A percentile compares a stretch with the other conserved stretches of the same genome.
Conservation (phyloP, 2,797 vertebrate species). For the Numenius phaeopus region DNA sequence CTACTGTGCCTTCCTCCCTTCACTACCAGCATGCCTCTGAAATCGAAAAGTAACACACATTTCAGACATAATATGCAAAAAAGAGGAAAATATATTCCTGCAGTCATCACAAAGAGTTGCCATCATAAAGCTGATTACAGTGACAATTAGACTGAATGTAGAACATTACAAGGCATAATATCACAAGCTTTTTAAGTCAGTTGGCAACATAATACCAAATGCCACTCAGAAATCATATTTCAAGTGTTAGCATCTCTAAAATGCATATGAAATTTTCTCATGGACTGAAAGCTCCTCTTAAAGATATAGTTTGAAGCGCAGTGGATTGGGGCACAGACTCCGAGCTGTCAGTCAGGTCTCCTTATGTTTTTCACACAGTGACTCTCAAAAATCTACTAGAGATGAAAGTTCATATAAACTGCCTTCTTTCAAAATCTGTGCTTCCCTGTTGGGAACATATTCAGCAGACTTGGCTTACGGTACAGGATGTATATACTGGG, state of each 20-base stretch:
- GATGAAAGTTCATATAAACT: background rate
- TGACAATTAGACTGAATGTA: constrained; percentile 13
- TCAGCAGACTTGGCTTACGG: constrained; percentile 24
- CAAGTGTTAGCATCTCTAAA: background rate
- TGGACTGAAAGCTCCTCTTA: background rate
- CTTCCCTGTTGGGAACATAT: background rate
- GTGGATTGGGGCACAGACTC: background rate
- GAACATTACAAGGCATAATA: background rate
- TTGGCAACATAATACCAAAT: constrained; percentile 19
- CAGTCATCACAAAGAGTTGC: background rate
- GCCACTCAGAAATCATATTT: background rate
- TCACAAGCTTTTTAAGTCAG: constrained; percentile 11
- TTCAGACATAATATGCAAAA: background rate
- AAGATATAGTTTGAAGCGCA: background rate
- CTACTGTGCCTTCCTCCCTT: background rate
- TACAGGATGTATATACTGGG: constrained; percentile 22
- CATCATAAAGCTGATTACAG: constrained; percentile 39
- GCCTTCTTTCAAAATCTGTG: background rate
- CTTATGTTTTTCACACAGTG: background rate
- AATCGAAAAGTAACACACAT: background rate
- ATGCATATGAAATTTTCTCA: background rate
- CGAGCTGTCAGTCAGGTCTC: background rate
- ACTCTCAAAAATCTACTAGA: background rate
- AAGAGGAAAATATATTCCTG: background rate
- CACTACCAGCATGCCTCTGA: background rate